Evolutionary conservation across 2,797 vertebrate species (phyloP), one percentile per base, ranked within the genome.

Genomic region (Smutsia gigantea): DNA sequence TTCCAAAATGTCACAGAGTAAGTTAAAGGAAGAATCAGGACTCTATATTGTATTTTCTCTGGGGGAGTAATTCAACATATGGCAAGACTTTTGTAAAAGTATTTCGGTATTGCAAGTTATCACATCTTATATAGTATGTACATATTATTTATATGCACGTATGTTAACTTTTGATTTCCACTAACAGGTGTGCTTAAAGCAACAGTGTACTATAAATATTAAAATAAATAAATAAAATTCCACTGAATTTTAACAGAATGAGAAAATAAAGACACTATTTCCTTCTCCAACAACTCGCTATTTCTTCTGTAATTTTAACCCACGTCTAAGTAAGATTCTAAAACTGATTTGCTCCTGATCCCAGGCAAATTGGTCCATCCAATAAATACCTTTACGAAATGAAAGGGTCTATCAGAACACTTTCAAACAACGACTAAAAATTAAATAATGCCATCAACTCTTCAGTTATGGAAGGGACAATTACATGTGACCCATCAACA

Each of bases 161-260:
- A 59, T 69, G 34, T 53, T 86, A 57, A 86, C 71, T 68, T 84
- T 10, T 95, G 61, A 95, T 92, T 95, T 94, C 79, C 55, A 93
- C 15, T 94, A 96, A 96, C 85, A 96, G 51, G 59, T 97, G 78
- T 90, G 68, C 75, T 93, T 75, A 90, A 96, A 89, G 25, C 74
- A 96, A 95, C 68, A 72, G 68, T 64, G 77, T 61, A 82, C 75
- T 90, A 87, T 89, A 95, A 96, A 94, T 96, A 92, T 21, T 84
- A 92, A 94, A 95, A 93, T 74, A 92, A 79, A 74, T 53, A 84
- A 94, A 66, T 77, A 85, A 95, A 63, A 14, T 31, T 88, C 64
- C 84, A 92, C 31, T 72, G 39, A 5, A 74, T 79, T 90, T 84
- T 88, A 97, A 94, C 18, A 92, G 34, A 88, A 78, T 42, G n/a